Percentiles rank a stretch among this genome's conserved stretches.
Conservation (phyloP, 2,113 vertebrate genomes). For the Lepidiolamprologus cunningtoni region DNA sequence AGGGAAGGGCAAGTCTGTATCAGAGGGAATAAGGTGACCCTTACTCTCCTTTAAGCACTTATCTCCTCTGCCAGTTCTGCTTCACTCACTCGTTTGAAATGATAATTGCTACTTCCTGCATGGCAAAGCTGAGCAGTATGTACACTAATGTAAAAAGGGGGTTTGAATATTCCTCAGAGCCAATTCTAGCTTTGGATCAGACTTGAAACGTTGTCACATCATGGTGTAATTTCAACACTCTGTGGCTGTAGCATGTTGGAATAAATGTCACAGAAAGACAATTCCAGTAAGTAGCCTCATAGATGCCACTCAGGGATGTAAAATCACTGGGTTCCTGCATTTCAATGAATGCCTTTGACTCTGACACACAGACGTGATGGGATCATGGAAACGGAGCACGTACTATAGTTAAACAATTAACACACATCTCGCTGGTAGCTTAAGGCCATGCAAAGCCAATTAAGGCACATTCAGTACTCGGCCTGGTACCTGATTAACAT, state of each 20-base stretch:
- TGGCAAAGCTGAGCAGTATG: constrained; percentile 16
- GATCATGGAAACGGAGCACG: neutral
- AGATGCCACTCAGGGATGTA: neutral
- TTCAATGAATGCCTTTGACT: constrained; percentile 7
- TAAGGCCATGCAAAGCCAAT: constrained; percentile 1
- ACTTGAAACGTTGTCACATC: neutral
- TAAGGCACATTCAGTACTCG: neutral
- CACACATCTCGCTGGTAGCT: neutral
- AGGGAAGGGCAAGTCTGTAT: constrained; percentile 46
- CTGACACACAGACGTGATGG: neutral
- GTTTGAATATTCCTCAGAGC: constrained; percentile 23
- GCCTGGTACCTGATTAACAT: neutral
- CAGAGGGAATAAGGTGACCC: constrained; percentile 60
- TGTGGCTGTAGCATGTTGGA: neutral
- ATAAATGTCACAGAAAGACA: neutral
- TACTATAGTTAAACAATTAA: constrained; percentile 2
- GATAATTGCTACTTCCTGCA: constrained; percentile 47
- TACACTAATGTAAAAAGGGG: constrained; percentile 27
- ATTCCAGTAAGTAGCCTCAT: neutral
- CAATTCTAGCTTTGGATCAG: neutral
- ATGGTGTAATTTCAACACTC: neutral
- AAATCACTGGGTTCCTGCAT: neutral
- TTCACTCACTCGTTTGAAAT: constrained; percentile 59
- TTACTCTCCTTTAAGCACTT: constrained; percentile 50
- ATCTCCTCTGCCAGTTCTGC: constrained; percentile 55